Evolutionary conservation across 2,797 vertebrate genomes (phyloP), one percentile per base, ranked within the genome.

Genomic region (Arrhamphus sclerolepis): DNA sequence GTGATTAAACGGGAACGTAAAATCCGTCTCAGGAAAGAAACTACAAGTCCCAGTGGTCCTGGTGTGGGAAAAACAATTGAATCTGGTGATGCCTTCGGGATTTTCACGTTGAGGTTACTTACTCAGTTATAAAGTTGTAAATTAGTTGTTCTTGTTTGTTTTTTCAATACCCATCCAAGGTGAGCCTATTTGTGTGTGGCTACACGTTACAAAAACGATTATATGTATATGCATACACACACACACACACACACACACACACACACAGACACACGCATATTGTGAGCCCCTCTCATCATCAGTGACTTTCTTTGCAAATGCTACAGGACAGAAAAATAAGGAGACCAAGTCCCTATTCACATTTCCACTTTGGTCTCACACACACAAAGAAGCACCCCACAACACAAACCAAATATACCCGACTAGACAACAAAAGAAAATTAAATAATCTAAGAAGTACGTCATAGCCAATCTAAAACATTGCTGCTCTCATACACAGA

Each of bases 31-130:
- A 3, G 0, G 0, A 4, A 19, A 21, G 3, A 69, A 80, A 92
- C 91, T 92, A 89, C 89, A 93, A 77, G 1, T 90, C 89, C 91
- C 92, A 76, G 9, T 17, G 31, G 48, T 34, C 62, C 61, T 47
- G 4, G 5, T 1, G 49, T 21, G 19, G 42, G 16, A 47, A 75
- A 68, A 80, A 77, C 66, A 57, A 68, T 42, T 51, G 61, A 46
- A 40, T 55, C 44, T 61, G 26, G 53, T 16, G 14, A 28, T 51
- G 60, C 20, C 34, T 38, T 13, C 34, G 14, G 11, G 34, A 13
- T 38, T 13, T 38, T 38, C 34, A 14, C 13, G 34, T 38, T 38
- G 34, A 14, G 34, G 34, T 38, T 8, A 2, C 0, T 1, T 17
- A 0, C 0, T 22, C 22, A 18, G 1, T 38, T 38, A 13, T 11